Evolutionary conservation across 23 tunicate genomes (phyloP).

Genomic region (Ciona savignyi): DNA sequence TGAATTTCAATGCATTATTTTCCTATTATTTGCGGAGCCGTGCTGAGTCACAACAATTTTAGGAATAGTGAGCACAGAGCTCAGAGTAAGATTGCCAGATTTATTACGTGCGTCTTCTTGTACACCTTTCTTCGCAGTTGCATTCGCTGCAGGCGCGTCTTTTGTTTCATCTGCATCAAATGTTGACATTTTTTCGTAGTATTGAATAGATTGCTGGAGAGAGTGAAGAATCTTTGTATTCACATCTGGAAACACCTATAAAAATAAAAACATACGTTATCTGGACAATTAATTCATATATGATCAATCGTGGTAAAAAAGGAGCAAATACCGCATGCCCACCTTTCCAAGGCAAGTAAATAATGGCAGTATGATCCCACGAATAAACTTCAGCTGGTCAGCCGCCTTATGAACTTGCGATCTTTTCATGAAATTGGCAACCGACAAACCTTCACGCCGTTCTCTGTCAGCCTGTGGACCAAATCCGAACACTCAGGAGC

Average conservation of each 20-base stretch:
- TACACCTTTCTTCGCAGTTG: not conserved
- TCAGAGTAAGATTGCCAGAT: not conserved
- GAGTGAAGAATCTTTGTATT: constrained; percentile 19
- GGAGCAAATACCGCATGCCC: not conserved
- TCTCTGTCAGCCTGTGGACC: constrained; percentile 27
- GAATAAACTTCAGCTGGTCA: constrained; percentile 30
- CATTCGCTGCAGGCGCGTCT: not conserved
- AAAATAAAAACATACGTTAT: not conserved
- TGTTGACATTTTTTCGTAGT: constrained; percentile 23
- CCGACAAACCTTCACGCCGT: constrained; percentile 22
- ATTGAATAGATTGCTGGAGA: constrained; percentile 17
- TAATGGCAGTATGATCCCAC: constrained; percentile 23
- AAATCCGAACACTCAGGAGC: no score
- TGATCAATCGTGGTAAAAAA: not conserved
- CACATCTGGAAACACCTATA: constrained; percentile 28
- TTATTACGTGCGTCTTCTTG: not conserved
- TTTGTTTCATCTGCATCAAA: constrained; percentile 1
- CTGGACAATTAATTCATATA: not conserved
- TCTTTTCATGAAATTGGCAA: constrained; percentile 24
- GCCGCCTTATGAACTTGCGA: constrained; percentile 20
- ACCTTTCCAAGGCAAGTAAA: constrained; percentile 17
- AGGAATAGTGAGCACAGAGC: not conserved
- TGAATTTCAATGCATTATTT: no score
- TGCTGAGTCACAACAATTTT: not conserved
- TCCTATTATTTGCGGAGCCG: no score